Conservation (phyloP, 2,797 vertebrate species). For the Silurus lanzhouensis region DNA sequence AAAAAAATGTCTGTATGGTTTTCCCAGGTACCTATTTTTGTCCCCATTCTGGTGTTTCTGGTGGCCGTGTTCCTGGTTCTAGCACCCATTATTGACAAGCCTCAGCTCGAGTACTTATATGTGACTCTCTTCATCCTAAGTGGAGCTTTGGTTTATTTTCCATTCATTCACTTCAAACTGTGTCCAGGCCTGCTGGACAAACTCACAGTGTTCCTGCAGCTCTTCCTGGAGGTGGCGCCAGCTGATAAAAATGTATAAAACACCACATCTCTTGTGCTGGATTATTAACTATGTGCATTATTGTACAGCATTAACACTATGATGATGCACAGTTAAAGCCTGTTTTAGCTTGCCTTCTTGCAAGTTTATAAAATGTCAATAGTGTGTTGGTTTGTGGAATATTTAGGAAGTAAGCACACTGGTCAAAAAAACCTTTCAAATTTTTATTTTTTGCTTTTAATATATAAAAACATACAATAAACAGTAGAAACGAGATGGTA, state of each 20-base stretch:
- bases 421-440: neutral
- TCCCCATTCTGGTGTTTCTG: constrained; percentile 80
- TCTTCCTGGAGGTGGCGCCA: constrained; percentile 86
- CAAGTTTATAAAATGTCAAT: neutral
- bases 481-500: neutral
- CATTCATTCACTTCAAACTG: constrained; percentile 79
- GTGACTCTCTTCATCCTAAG: constrained; percentile 81
- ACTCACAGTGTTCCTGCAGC: constrained; percentile 81
- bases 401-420: too few relatives aligned
- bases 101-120: constrained; percentile 84
- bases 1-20: neutral
- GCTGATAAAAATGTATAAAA: constrained; percentile 69
- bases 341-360: neutral
- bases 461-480: neutral
- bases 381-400: neutral
- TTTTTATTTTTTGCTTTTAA: neutral
- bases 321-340: neutral
- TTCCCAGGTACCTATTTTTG: constrained; percentile 81
- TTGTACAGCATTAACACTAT: neutral
- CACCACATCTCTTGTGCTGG: neutral
- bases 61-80: constrained; percentile 82
- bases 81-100: constrained; percentile 81
- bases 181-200: constrained; percentile 74
- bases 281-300: neutral
- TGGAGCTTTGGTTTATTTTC: constrained; percentile 81